Conservation (phyloP, 2,797 vertebrate genomes). For the Pteronotus mesoamericanus region DNA sequence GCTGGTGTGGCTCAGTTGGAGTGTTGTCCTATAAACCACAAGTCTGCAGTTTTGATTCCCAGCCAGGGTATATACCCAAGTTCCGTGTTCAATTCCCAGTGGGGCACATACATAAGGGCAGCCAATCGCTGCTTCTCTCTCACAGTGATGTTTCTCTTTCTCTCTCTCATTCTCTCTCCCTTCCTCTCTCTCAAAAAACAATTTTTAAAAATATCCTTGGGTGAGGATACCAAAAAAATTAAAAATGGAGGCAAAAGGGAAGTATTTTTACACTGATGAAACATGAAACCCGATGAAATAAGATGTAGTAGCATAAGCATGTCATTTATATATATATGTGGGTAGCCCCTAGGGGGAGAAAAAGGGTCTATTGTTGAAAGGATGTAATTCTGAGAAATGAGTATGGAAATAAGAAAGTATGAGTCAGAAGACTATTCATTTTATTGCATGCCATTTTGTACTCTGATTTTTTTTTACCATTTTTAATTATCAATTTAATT, state of each 20-base stretch:
- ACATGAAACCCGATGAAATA: background rate
- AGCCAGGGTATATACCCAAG: too few relatives aligned
- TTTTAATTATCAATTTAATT: background rate
- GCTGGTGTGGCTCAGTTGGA: too few relatives aligned
- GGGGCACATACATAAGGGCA: too few relatives aligned
- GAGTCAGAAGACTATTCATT: background rate
- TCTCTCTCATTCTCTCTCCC: too few relatives aligned
- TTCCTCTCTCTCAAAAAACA: too few relatives aligned
- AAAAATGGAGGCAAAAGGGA: background rate
- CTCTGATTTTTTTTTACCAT: background rate
- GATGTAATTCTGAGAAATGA: background rate
- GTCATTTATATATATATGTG: background rate
- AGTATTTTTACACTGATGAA: background rate
- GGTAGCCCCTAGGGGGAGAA: background rate
- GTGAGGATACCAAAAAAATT: too few relatives aligned
- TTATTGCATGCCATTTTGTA: background rate
- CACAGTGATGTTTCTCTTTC: too few relatives aligned
- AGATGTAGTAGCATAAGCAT: background rate
- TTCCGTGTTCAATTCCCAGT: too few relatives aligned
- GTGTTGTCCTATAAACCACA: too few relatives aligned
- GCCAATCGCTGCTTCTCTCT: too few relatives aligned
- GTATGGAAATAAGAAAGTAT: background rate
- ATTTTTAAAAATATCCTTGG: too few relatives aligned
- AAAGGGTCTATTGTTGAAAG: background rate
- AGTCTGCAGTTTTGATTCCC: too few relatives aligned